These are phyloP conservation scores for Procapra przewalskii DNA, from an alignment of 2,113 vertebrate species.

Conservation along the genomic window DNA sequence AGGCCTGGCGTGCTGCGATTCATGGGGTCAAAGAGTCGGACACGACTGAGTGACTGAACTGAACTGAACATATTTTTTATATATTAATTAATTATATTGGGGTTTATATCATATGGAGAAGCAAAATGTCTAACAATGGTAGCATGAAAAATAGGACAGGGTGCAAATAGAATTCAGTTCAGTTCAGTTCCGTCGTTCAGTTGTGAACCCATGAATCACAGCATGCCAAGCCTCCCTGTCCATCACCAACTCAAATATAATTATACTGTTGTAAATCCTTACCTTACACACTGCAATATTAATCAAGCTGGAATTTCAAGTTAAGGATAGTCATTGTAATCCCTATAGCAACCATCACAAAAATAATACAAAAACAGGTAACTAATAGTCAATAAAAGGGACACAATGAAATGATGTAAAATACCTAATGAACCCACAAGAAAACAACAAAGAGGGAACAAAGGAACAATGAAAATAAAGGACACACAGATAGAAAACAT, in stretches of 20 bases:
- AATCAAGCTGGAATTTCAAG: neutral
- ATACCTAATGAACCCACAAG: neutral
- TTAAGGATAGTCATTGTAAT: neutral
- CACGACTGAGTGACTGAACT: too few species aligned
- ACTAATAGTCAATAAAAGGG: neutral
- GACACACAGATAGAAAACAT: neutral
- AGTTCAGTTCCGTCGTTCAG: too few species aligned
- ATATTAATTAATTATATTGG: neutral
- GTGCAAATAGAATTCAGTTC: neutral
- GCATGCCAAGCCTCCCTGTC: too few species aligned
- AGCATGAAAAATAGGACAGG: too few species aligned
- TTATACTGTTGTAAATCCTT: neutral
- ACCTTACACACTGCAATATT: neutral
- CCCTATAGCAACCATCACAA: neutral
- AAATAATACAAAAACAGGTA: neutral
- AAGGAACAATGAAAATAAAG: neutral
- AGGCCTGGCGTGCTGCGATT: accelerated
- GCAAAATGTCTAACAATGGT: neutral
- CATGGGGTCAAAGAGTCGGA: too few species aligned
- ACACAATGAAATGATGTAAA: neutral
- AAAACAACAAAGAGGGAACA: neutral
- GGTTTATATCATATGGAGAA: neutral
- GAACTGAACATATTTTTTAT: neutral
- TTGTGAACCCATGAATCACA: too few species aligned
- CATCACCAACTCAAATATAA: neutral